A percentile compares a stretch with the other conserved stretches of the same genome.
These are phyloP conservation scores for Oreocharis arfaki DNA, from an alignment of 2,113 vertebrate genomes.

Conservation along the genomic window DNA sequence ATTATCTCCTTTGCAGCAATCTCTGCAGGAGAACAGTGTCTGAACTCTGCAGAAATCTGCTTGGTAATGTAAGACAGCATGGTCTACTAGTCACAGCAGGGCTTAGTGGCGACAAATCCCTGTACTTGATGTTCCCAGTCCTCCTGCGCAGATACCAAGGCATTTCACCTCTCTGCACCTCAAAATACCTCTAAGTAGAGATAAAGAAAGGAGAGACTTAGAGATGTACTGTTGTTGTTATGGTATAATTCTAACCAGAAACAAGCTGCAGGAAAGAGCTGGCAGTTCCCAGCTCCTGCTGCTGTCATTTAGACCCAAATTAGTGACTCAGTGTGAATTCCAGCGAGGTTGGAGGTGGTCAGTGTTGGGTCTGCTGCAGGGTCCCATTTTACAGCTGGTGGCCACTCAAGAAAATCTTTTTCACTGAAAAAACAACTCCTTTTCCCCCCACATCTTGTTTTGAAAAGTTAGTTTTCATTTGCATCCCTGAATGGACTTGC, in stretches of 20 bases:
- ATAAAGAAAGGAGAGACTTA: not conserved
- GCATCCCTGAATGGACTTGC: not conserved
- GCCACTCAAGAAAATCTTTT: not conserved
- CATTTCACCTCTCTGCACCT: not conserved
- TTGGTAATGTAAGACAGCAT: not conserved
- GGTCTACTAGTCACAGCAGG: conserved; percentile 19
- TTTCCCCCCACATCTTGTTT: not conserved
- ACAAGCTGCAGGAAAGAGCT: not conserved
- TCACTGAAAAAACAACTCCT: not conserved
- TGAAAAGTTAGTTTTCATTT: not conserved
- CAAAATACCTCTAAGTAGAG: not conserved
- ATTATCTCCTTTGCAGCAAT: not conserved
- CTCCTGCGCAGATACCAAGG: not conserved
- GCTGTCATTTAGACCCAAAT: not conserved
- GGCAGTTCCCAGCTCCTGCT: not conserved
- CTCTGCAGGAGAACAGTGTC: not conserved
- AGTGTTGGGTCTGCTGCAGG: not conserved
- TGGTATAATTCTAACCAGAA: not conserved
- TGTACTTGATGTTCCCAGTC: not conserved
- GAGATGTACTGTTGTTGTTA: not conserved
- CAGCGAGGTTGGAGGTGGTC: not conserved
- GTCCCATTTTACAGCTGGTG: not conserved
- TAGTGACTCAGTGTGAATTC: not conserved
- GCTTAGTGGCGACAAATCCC: not conserved
- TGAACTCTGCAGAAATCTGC: not conserved